Conservation (phyloP, 1,140 invertebrate species). For the Wiebesia pumilae region DNA sequence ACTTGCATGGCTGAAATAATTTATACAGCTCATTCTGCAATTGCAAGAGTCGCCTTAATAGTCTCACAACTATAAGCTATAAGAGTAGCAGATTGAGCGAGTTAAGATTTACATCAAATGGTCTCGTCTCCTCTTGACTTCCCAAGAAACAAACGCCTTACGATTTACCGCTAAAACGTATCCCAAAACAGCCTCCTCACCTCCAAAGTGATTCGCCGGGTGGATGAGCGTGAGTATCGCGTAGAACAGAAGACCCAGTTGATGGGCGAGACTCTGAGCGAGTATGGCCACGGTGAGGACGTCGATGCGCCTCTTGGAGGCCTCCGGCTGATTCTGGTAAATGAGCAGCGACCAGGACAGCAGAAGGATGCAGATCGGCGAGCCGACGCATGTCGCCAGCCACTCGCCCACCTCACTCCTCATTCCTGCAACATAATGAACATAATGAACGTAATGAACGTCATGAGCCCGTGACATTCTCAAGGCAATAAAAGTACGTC, state of each 20-base stretch:
- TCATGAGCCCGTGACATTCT: no score
- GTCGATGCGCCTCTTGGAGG: slow-evolving; percentile 76
- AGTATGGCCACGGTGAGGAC: slow-evolving; percentile 75
- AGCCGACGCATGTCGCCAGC: slow-evolving; percentile 76
- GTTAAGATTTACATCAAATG: no score
- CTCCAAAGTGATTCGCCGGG: slow-evolving; percentile 70
- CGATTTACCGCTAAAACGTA: no score
- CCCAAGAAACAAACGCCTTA: no score
- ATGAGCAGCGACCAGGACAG: slow-evolving; percentile 74
- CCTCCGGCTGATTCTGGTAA: slow-evolving; percentile 75
- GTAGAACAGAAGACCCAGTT: slow-evolving; percentile 72
- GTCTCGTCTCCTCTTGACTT: no score
- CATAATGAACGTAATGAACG: neutral
- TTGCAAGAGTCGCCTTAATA: neutral
- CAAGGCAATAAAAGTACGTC: no score
- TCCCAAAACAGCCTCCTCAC: slow-evolving; percentile 51
- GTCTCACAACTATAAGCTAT: no score
- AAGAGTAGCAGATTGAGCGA: no score
- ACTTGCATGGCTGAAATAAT: neutral
- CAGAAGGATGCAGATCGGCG: slow-evolving; percentile 74
- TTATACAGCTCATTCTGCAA: neutral
- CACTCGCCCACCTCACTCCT: slow-evolving; percentile 73
- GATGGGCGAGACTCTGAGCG: slow-evolving; percentile 72
- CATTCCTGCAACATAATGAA: slow-evolving; percentile 62
- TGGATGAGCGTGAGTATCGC: slow-evolving; percentile 74